A percentile compares a stretch with the other conserved stretches of the same genome.
Conservation (phyloP, 1,140 invertebrate genomes). For the Lepeophtheirus salmonis region DNA sequence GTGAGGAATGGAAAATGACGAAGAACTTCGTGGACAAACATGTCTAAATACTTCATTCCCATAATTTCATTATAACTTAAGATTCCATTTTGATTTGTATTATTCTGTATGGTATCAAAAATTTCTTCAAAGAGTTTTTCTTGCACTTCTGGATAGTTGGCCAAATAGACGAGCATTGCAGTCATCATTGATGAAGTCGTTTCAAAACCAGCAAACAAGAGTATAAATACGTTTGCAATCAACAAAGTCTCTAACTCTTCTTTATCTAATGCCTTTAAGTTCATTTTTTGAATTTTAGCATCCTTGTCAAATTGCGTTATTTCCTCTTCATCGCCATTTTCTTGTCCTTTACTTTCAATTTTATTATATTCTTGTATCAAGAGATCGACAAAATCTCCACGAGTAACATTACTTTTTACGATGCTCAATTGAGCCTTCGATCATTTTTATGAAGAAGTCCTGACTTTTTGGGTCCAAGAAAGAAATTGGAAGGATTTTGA, state of each 20-base stretch:
- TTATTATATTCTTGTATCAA: not conserved
- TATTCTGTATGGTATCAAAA: conserved; percentile 23
- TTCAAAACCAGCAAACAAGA: conserved; percentile 23
- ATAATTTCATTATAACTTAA: not conserved
- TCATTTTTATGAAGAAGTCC: not conserved
- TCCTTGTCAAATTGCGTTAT: conserved; percentile 1
- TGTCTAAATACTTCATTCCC: not conserved
- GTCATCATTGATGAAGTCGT: conserved; percentile 19
- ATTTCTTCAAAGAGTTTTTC: conserved; percentile 28
- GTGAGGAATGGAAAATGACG: not conserved
- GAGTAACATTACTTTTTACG: not conserved
- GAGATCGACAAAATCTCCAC: conserved; percentile 1
- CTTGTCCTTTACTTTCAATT: not conserved
- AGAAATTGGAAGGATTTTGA: not conserved
- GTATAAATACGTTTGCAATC: conserved; percentile 8
- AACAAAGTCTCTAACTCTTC: conserved; percentile 1
- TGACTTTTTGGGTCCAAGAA: not conserved
- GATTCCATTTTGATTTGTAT: conserved; percentile 17
- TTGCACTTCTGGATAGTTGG: conserved; percentile 29
- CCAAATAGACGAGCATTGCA: conserved; percentile 21
- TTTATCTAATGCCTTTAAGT: not conserved
- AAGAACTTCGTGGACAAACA: not conserved
- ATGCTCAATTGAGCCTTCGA: not conserved
- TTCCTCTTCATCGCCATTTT: not conserved
- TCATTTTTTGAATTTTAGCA: conserved; percentile 3